A percentile compares a stretch with the other conserved stretches of the same genome.
These are phyloP conservation scores for Halichoerus grypus DNA, from an alignment of 2,113 vertebrate species.

Conservation along the genomic window DNA sequence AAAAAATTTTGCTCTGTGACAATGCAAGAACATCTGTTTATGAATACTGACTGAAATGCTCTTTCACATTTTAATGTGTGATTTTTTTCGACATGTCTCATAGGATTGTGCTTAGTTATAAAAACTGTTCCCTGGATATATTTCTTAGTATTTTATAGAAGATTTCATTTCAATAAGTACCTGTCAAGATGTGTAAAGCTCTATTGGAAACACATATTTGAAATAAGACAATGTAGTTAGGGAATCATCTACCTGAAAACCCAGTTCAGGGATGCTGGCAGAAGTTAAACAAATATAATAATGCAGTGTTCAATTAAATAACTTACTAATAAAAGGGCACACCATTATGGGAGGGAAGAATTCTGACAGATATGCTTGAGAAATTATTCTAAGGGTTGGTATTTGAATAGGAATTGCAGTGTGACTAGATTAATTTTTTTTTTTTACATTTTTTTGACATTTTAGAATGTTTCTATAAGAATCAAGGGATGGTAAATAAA, in stretches of 20 bases:
- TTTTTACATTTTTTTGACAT: neutral
- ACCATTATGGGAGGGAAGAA: neutral
- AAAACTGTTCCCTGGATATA: neutral
- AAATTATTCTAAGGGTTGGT: neutral
- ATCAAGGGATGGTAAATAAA: neutral
- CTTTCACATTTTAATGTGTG: neutral
- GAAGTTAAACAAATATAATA: neutral
- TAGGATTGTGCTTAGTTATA: neutral
- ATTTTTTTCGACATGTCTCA: neutral
- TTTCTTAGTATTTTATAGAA: neutral
- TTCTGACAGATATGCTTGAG: neutral
- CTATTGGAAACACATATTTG: neutral
- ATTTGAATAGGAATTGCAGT: neutral
- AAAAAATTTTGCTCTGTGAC: neutral
- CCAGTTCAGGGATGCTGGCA: neutral
- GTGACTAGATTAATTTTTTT: neutral
- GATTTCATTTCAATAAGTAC: neutral
- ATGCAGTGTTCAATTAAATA: neutral
- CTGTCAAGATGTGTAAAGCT: neutral
- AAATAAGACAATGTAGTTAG: neutral
- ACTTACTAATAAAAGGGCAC: neutral
- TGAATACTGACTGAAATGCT: neutral
- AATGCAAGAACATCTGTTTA: neutral
- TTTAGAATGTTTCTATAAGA: neutral
- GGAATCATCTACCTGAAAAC: neutral